Base-by-base conservation (phyloP, 1,140 invertebrate genomes). In the Eubasilissa regina region DNA sequence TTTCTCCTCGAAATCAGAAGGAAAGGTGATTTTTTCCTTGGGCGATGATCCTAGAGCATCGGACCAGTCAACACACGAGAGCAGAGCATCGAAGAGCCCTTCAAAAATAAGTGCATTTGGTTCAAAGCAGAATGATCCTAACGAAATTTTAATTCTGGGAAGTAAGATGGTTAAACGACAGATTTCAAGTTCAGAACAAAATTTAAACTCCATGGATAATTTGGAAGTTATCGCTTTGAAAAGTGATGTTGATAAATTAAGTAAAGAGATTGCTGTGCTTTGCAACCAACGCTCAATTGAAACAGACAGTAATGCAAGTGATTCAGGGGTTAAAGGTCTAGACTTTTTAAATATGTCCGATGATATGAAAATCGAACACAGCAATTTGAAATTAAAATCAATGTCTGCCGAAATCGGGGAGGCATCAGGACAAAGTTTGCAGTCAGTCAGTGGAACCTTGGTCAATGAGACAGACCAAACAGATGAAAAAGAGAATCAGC, bases 281-380 rank as follows among this genome's bases (percentile, higher is more conserved):
- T 66, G 58, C 13, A 21, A 21, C 10, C 15, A 58, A 4, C 13
- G 62, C 10, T 12, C 35, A 8, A 15, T 44, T 66, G 62, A 66
- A 47, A n/a, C n/a, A 13, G 43, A 62, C 19, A 13, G 19, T 13
- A n/a, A n/a, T 15, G 62, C 19, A 12, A 35, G 25, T 11, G 25
- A 64, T 64, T 58, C n/a, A 0, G 58, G 66, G 21, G 48, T n/a
- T 1, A 66, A 77, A 53, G 19, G 60, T 66, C 53, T 77, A 55
- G 25, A 77, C 15, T 77, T 77, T 43, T 77, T 45, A 15, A 55
- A 77, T 55, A 19, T 60, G 8, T 53, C 75, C 1, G 60, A 66
- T 44, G 62, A 66, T 55, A 83, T 84, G 58, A 78, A 84, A 15
- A 81, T 81, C 21, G 81, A 83, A 76, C 82, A 85, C 47, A 77